These are phyloP conservation scores for Sminthurinus aureus DNA, from an alignment of 2,888 invertebrate genomes.

Conservation along the genomic window DNA sequence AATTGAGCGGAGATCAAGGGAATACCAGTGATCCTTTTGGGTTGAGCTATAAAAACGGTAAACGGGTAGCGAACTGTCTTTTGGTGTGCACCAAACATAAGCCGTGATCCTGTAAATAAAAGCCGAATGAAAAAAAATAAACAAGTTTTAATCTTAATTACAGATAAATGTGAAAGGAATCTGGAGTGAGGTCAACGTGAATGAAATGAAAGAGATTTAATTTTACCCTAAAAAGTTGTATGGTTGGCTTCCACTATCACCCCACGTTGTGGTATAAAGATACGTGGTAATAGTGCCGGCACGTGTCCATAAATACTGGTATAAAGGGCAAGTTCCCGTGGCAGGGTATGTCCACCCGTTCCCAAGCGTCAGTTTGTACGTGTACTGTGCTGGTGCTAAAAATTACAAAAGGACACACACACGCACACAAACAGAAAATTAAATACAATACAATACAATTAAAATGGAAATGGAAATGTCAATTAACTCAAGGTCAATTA, in stretches of 20 bases:
- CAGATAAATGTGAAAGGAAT: too few relatives aligned
- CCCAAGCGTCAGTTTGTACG: background rate
- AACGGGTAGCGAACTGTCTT: background rate
- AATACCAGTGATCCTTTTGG: background rate
- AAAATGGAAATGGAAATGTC: background rate
- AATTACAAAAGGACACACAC: background rate
- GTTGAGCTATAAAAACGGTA: background rate
- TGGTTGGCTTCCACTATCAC: background rate
- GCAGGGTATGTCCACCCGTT: background rate
- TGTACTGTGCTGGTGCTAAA: background rate
- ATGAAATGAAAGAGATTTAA: background rate
- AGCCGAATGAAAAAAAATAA: background rate
- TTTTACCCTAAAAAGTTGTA: background rate
- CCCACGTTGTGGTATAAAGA: background rate
- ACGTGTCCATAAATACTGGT: background rate
- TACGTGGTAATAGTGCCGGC: background rate
- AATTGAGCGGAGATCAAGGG: background rate
- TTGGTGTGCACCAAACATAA: background rate
- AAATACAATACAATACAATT: background rate
- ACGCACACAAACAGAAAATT: background rate
- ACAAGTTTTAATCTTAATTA: background rate
- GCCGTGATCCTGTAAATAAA: background rate
- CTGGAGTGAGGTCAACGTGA: background rate
- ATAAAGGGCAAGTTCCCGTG: background rate
- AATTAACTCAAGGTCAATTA: background rate